Evolutionary conservation across 2,888 invertebrate species (phyloP).

Genomic region (Onthophagus sagittarius): DNA sequence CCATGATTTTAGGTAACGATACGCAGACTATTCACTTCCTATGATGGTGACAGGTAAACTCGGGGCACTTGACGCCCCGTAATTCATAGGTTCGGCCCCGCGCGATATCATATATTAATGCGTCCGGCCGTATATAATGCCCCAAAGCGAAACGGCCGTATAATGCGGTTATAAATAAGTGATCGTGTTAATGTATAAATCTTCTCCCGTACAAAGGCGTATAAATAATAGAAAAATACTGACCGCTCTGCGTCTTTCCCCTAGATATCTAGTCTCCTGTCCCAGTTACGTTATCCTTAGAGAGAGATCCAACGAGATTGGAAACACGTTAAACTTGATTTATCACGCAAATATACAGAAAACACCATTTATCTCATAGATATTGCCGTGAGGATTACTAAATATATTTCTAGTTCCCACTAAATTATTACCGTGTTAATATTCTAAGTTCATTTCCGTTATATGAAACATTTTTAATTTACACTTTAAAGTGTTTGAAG

Average conservation of each 20-base stretch:
- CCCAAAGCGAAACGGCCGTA: background rate
- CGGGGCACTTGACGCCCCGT: background rate
- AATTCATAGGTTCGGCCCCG: background rate
- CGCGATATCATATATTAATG: conserved; percentile 6
- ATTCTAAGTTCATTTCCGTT: too few species aligned
- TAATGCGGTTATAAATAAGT: conserved; percentile 12
- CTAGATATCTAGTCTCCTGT: conserved; percentile 36
- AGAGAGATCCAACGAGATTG: conserved; percentile 35
- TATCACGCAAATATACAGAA: conserved; percentile 38
- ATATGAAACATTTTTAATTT: too few species aligned
- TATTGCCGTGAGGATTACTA: background rate
- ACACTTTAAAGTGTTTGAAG: too few species aligned
- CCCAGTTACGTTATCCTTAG: conserved; percentile 35
- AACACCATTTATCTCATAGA: conserved; percentile 32
- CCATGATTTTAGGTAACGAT: background rate
- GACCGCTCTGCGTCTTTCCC: conserved; percentile 16
- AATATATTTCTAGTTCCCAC: background rate
- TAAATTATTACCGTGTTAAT: background rate
- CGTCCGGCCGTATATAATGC: conserved; percentile 9
- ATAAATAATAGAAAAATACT: conserved; percentile 18
- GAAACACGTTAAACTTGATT: conserved; percentile 44
- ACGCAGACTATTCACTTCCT: background rate
- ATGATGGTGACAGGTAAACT: background rate
- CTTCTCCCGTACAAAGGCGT: conserved; percentile 14
- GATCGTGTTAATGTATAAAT: conserved; percentile 14